A percentile compares a stretch with the other conserved stretches of the same genome.
These are phyloP conservation scores for Aphis gossypii DNA, from an alignment of 1,140 invertebrate genomes.

Conservation along the genomic window DNA sequence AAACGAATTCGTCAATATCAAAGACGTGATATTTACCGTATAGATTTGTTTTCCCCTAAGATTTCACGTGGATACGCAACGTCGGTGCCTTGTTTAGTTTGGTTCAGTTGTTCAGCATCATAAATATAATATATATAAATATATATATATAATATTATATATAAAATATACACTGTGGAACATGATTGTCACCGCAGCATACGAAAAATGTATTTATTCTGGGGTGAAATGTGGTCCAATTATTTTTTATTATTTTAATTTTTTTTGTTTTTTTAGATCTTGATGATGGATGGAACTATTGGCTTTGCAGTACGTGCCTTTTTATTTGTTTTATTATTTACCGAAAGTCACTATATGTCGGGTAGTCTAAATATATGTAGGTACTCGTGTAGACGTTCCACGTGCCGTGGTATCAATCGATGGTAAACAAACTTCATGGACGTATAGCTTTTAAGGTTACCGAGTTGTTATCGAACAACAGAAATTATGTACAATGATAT, in stretches of 20 bases:
- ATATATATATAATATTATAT: too few species aligned
- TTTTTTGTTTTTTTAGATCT: neutral
- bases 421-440: neutral
- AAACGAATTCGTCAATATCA: constrained; percentile 2
- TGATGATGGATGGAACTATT: neutral
- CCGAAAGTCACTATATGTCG: neutral
- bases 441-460: neutral
- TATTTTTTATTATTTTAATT: neutral
- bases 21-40: neutral
- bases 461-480: too few species aligned
- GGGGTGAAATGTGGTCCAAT: neutral
- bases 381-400: neutral
- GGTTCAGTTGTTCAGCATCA: neutral
- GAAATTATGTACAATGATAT: too few species aligned
- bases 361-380: neutral
- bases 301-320: neutral
- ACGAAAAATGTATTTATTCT: neutral
- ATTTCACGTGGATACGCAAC: neutral
- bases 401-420: neutral
- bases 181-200: neutral
- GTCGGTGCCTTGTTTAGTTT: neutral
- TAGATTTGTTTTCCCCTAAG: neutral
- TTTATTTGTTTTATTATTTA: neutral
- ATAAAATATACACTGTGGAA: neutral
- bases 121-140: neutral